Base-by-base conservation (phyloP, 2,888 invertebrate genomes). In the Eupithecia centaureata region DNA sequence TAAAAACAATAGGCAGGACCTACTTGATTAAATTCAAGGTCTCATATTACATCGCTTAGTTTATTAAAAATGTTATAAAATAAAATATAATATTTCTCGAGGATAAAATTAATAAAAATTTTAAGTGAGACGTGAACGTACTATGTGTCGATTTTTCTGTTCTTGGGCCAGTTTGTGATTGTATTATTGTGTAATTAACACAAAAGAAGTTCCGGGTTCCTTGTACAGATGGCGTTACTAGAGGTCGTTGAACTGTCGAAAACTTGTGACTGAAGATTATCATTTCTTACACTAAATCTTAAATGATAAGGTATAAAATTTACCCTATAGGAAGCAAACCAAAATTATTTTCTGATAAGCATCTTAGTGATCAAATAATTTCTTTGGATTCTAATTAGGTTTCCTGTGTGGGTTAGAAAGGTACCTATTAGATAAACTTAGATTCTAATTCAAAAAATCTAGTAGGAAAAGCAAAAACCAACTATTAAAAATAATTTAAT, bases 191-290 rank as follows among this genome's bases (percentile, higher is more conserved):
- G 28, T 28, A 58, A 62, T 47, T 47, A 67, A 30, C 58, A 67
- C 27, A 68, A 58, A 62, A 70, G 65, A 73, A 73, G 73, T 76
- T 74, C 73, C 32, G 61, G 42, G 66, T 70, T 73, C 76, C 79
- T 76, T 63, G 68, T 73, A 78, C 79, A 85, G 86, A 84, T 85
- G 86, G 83, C 82, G 82, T 76, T 77, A 74, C 71, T 33, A 42
- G 71, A 74, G 85, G 80, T 83, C 79, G 69, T 83, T 83, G 86
- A 84, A 86, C 86, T 73, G 51, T 15, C 32, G 8, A 13, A 65
- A 68, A 61, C 28, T 56, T 64, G 18, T 27, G 30, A 10, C 12
- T 22, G 2, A 42, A 18, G 42, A 42, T 42, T 18, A 18, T 18
- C 8, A 18, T 42, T 42, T 42, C 38, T 15, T 35, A 35, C 1